phyloP scores from a whole-genome alignment of 1,140 invertebrate species.

The Papilio glaucus region DNA sequence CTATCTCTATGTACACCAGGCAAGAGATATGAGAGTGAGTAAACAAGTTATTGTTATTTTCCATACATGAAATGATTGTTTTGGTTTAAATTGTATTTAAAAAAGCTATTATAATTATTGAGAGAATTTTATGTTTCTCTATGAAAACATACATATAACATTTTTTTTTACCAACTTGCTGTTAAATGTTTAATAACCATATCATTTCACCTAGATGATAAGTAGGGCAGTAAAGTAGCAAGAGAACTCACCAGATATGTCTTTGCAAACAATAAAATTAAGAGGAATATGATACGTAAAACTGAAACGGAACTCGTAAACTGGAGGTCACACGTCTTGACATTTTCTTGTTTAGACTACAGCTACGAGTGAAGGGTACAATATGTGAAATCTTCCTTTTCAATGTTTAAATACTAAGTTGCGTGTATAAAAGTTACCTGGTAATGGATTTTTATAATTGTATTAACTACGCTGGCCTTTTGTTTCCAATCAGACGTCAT shows the following conservation, averaged over 20 bases:
- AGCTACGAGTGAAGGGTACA: constrained; percentile 56
- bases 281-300: constrained; percentile 38
- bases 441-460: constrained; percentile 34
- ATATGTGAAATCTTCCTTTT: constrained; percentile 1
- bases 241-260: constrained; percentile 34
- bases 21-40: too few species aligned
- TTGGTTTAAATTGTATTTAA: too few species aligned
- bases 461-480: constrained; percentile 65
- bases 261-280: constrained; percentile 29
- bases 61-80: too few species aligned
- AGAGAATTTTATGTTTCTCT: too few species aligned
- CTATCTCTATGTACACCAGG: too few species aligned
- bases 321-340: constrained; percentile 74
- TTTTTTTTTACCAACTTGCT: too few species aligned
- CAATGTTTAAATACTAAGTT: not conserved
- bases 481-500: constrained; percentile 77
- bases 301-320: constrained; percentile 51
- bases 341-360: constrained; percentile 66
- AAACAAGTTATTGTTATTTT: too few species aligned
- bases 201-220: constrained; percentile 63
- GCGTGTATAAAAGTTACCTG: constrained; percentile 36
- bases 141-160: too few species aligned
- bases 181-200: constrained; percentile 62
- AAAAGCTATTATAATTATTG: too few species aligned
- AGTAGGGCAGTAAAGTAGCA: constrained; percentile 52